phyloP scores from a whole-genome alignment of 2,797 vertebrate genomes.

The Falco rusticolus region DNA sequence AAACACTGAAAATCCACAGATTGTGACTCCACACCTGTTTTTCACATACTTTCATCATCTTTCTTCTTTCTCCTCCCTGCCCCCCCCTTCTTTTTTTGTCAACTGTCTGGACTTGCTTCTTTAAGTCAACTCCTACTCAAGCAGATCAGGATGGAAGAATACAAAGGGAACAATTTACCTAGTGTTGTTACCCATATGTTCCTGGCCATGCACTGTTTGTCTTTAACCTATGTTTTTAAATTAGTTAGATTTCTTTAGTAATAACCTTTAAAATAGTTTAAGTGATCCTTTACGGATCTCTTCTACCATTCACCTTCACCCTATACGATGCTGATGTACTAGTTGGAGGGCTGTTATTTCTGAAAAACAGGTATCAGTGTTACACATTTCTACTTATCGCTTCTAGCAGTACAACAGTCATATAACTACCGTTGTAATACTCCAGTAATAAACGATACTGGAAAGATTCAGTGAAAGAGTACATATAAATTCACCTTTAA shows the following conservation, averaged over 20 bases:
- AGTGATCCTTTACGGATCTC: neutral
- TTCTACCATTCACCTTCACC: neutral
- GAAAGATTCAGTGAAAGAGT: neutral
- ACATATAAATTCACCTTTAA: neutral
- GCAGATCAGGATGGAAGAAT: neutral
- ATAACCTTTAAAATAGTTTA: neutral
- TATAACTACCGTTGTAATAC: neutral
- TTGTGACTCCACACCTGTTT: neutral
- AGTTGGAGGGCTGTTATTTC: neutral
- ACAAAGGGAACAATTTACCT: neutral
- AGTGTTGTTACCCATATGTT: neutral
- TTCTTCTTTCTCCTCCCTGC: neutral
- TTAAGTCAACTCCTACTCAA: neutral
- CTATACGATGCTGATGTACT: neutral
- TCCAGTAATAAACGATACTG: neutral
- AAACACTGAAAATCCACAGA: neutral
- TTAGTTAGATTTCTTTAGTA: neutral
- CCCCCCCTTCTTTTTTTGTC: neutral
- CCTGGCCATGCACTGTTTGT: neutral
- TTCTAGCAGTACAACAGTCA: neutral
- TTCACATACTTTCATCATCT: neutral
- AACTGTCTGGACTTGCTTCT: neutral
- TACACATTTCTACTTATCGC: neutral
- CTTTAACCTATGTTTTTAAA: neutral
- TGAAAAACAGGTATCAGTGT: neutral